phyloP scores from a whole-genome alignment of 2,113 vertebrate genomes.

The Rhinolophus sinicus region DNA sequence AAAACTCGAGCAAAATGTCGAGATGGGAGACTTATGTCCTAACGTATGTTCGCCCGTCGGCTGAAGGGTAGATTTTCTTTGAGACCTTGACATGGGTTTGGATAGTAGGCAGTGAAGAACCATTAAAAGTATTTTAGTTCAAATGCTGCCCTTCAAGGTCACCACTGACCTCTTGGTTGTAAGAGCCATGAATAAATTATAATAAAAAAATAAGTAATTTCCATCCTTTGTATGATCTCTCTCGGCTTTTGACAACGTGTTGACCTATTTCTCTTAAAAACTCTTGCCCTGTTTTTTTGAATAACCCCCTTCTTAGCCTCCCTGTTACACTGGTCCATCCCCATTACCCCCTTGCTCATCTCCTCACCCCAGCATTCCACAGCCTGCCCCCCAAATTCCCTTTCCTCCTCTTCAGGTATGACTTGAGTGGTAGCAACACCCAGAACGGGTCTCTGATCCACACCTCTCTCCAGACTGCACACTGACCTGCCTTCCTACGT shows the following conservation, averaged over 20 bases:
- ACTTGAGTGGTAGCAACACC: background rate
- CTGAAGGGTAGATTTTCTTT: background rate
- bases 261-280: background rate
- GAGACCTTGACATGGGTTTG: background rate
- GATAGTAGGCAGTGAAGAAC: background rate
- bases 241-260: background rate
- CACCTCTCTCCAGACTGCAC: background rate
- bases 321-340: background rate
- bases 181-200: background rate
- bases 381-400: background rate
- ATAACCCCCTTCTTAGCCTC: background rate
- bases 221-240: background rate
- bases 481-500: background rate
- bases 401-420: background rate
- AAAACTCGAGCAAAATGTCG: background rate
- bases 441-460: accelerated
- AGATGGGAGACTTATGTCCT: background rate
- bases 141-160: background rate
- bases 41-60: background rate
- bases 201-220: background rate
- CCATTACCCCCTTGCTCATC: background rate
- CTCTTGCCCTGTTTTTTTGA: background rate
- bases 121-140: background rate
- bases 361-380: background rate
- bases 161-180: background rate